Evolutionary conservation across 2,888 invertebrate genomes (phyloP).

Genomic region (Helleia helle): DNA sequence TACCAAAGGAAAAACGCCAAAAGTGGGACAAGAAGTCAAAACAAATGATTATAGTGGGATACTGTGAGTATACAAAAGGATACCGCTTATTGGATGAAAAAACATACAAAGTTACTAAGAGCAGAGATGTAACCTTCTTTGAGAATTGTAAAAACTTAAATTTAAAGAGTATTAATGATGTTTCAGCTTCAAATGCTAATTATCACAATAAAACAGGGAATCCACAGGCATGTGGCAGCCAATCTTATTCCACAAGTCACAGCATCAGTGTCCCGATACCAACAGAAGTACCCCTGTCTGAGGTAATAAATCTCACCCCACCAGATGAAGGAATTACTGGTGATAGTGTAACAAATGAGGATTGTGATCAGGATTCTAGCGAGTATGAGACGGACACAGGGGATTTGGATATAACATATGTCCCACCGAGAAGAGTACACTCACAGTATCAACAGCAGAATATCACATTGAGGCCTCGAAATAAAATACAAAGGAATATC

Average conservation of each 20-base stretch:
- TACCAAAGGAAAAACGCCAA: constrained; percentile 7
- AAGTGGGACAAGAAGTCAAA: too few relatives aligned
- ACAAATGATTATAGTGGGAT: too few relatives aligned
- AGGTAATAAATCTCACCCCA: too few relatives aligned
- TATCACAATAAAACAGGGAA: background rate
- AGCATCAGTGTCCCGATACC: too few relatives aligned
- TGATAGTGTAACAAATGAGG: too few relatives aligned
- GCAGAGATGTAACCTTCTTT: constrained; percentile 2
- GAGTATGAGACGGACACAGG: constrained; percentile 7
- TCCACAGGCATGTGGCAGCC: background rate
- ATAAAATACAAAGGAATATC: background rate
- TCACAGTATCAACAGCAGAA: background rate
- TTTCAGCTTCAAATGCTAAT: background rate
- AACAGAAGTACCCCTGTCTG: too few relatives aligned
- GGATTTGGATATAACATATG: constrained; percentile 3
- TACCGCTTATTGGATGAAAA: constrained; percentile 3
- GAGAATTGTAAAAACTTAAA: background rate
- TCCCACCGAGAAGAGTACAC: background rate
- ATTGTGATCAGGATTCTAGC: constrained; percentile 1
- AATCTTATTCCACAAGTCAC: too few relatives aligned
- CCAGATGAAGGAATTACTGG: too few relatives aligned
- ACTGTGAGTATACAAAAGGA: too few relatives aligned
- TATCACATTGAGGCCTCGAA: constrained; percentile 7
- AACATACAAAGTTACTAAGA: background rate
- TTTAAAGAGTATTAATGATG: background rate